Conservation (phyloP, 2,888 invertebrate genomes). For the Entomobrya multifasciata region DNA sequence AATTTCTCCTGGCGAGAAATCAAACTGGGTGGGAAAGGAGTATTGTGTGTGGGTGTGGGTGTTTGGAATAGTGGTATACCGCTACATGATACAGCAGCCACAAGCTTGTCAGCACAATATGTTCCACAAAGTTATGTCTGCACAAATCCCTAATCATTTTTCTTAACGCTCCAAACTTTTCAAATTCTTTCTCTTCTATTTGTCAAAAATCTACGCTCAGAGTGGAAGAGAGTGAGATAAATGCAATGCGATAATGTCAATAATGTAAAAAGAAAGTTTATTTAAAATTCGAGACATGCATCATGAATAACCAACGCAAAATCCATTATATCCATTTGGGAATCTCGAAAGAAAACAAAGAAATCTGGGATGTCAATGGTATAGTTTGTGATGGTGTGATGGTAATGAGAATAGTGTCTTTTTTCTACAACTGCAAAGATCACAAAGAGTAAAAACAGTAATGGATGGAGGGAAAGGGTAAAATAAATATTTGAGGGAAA, state of each 20-base stretch:
- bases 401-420: no score
- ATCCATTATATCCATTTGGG: slow-evolving; percentile 21
- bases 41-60: no score
- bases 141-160: no score
- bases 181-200: no score
- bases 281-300: background rate
- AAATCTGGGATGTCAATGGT: background rate
- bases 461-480: background rate
- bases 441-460: background rate
- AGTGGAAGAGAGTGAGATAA: background rate
- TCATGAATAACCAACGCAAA: slow-evolving; percentile 9
- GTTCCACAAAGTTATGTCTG: no score
- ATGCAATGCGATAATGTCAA: background rate
- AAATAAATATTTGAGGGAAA: background rate
- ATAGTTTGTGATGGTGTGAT: background rate
- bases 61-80: background rate
- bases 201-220: no score
- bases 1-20: slow-evolving; percentile 8
- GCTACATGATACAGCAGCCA: background rate
- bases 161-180: no score
- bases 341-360: background rate
- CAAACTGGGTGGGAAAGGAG: background rate
- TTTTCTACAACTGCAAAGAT: background rate
- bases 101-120: background rate
- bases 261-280: background rate